Base-by-base conservation (phyloP, 2,888 invertebrate species). In the Tyria jacobaeae region DNA sequence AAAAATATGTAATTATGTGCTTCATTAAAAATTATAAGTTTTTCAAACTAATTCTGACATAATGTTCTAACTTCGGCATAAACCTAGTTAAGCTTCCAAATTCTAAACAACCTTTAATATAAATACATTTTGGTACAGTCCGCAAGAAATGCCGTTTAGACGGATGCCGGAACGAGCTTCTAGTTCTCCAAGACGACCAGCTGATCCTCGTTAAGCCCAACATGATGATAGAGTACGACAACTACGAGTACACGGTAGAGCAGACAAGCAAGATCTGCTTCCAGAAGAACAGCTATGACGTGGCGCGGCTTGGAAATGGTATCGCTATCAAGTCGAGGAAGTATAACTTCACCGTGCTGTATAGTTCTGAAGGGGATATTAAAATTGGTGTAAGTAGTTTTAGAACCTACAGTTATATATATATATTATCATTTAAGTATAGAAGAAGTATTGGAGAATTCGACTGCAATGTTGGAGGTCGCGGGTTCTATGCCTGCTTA, bases 301-400 rank as follows among this genome's bases (percentile, higher is more conserved):
- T 97, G 3, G 95, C 95, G 10, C 94, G 95, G 57, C 91, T 97
- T 0, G 97, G 97, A 0, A 95, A 96, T 61, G 95, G 95, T 0
- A 88, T 97, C 0, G 89, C 96, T 1, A 95, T 97, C 65, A 95
- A 95, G 24, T 97, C 97, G 0, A 95, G 95, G 64, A 94, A 94
- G 61, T 96, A 96, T 76, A 96, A 96, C 58, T 97, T 97, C 82
- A 96, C 96, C 90, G 95, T 97, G 1, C 94, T 96, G 2, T 97
- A 96, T 90, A 96, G 95, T 79, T 92, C 94, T 4, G 95, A 95
- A 58, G 96, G 96, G 3, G 95, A 96, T 80, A 93, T 96, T 0
- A 96, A 96, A 86, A 94, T 98, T 72, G 96, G 96, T 68, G 96
- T 97, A 53, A 94, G 93, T 68, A 44, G 12, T 58, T 6, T 3